Base-by-base conservation (phyloP, 2,888 invertebrate species). In the Cetonia aurata region DNA sequence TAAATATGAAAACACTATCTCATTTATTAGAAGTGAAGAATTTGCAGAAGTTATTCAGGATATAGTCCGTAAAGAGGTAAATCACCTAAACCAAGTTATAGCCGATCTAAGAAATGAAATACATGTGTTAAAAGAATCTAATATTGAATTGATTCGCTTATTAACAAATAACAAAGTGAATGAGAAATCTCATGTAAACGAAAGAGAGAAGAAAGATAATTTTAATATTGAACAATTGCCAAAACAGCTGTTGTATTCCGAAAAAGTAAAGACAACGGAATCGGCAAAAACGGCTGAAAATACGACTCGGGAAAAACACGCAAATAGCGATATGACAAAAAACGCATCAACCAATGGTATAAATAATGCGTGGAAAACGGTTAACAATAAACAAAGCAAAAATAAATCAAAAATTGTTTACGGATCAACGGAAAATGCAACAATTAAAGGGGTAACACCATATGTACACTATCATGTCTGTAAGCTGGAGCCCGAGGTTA, bases 401-500 rank as follows among this genome's bases (percentile, higher is more conserved):
- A 10, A 37, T 8, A 37, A 37, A 10, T 37, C 37, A 37, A 37
- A 37, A 25, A 25, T 25, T 10, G 37, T 37, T 37, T 37, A 37
- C 6, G 37, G 37, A 37, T 37, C 37, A 37, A 37, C 37, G 4
- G 10, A 37, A 37, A 37, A 37, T 37, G 10, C 9, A 10, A 9
- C 37, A 37, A 37, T 10, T 6, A 48, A 17, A 15, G 48, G 17
- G 13, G 48, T 48, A n/a, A 6, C 13, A n/a, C 17, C 48, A 10
- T 48, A 48, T 17, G 48, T 48, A 6, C 17, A 48, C 17, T 48
- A 15, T n/a, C 48, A 48, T 48, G 48, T 48, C 6, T 48, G 48
- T n/a, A 48, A 48, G 12, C 48, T n/a, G 12, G 48, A n/a, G 12
- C 48, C 48, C 6, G 17, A 48, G n/a, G n/a, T n/a, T n/a, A n/a